Base-by-base conservation (phyloP, 2,113 vertebrate genomes). In the Hydropotes inermis region DNA sequence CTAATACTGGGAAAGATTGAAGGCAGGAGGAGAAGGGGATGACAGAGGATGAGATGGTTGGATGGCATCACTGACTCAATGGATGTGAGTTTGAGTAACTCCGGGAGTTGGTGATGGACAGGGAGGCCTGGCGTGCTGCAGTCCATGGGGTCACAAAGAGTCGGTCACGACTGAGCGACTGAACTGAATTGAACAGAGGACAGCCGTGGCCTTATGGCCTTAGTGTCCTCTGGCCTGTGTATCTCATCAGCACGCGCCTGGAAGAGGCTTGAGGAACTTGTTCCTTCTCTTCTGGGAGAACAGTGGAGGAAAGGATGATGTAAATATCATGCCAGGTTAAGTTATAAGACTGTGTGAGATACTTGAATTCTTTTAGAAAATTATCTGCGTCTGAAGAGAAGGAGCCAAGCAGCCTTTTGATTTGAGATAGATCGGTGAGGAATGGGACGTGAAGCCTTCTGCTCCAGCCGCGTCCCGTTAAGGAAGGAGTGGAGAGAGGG, bases 241-340 rank as follows among this genome's bases (percentile, higher is more conserved):
- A n/a, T 36, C 67, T 70, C n/a, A 36, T 23, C 19, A 0, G 67
- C 67, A 23, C 23, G 67, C 9, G 0, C 67, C 0, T 0, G 2
- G 13, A 50, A 39, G n/a, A 70, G 67, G 67, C 67, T 39, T 54
- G 52, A 6, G 5, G 6, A 6, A 19, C n/a, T 70, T 0, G 0
- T 12, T 70, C 19, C 67, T 39, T 70, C 64, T 36, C n/a, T 70
- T 70, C n/a, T 12, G 67, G 67, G 19, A 70, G n/a, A 70, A 70
- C 5, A 12, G n/a, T 23, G n/a, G 67, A 70, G n/a, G 67, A 70
- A 70, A 39, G n/a, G n/a, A 12, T 70, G n/a, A 23, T 39, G n/a
- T 70, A 70, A 70, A 70, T 70, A 39, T 11, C 64, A 36, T 12
- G 10, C 67, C 67, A 39, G 67, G n/a, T 70, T 36, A 70, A 70